Evolutionary conservation across 2,888 invertebrate genomes (phyloP).

Genomic region (Temnothorax unifasciatus): DNA sequence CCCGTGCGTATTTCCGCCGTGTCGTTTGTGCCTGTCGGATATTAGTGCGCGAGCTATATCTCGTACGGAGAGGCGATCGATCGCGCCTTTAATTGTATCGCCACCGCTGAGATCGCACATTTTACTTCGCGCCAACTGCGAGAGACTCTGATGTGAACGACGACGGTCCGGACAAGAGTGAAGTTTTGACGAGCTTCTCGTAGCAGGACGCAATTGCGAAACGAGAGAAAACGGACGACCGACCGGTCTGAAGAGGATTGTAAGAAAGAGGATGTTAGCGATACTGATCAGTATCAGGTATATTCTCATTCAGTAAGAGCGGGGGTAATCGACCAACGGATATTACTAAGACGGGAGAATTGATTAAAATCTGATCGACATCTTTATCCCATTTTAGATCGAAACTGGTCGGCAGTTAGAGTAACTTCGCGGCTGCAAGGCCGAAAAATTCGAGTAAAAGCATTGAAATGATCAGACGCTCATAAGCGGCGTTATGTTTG

Average conservation of each 20-base stretch:
- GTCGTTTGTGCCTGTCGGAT: conserved; percentile 60
- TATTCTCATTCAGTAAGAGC: conserved; percentile 40
- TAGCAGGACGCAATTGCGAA: conserved; percentile 49
- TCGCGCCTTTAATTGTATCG: conserved; percentile 11
- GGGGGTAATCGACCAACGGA: conserved; percentile 34
- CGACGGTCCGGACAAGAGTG: conserved; percentile 61
- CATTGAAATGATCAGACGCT: not conserved
- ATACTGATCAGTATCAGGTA: conserved; percentile 69
- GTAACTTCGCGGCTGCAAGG: conserved; percentile 2
- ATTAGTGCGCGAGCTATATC: conserved; percentile 41
- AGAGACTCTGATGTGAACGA: conserved; percentile 22
- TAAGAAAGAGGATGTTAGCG: conserved; percentile 63
- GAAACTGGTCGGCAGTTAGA: conserved; percentile 25
- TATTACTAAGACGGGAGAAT: conserved; percentile 30
- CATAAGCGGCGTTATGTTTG: not conserved
- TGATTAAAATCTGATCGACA: conserved; percentile 49
- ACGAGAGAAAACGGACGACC: conserved; percentile 43
- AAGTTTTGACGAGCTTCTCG: conserved; percentile 61
- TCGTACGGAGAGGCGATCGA: conserved; percentile 12
- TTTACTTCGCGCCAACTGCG: conserved; percentile 15
- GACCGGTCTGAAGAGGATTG: conserved; percentile 34
- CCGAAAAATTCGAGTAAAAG: not conserved
- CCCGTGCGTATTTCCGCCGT: not conserved
- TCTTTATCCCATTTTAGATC: conserved; percentile 48
- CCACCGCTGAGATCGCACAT: conserved; percentile 41